Evolutionary conservation across 2,113 vertebrate genomes (phyloP), one percentile per base, ranked within the genome.

Genomic region (Vimba vimba): DNA sequence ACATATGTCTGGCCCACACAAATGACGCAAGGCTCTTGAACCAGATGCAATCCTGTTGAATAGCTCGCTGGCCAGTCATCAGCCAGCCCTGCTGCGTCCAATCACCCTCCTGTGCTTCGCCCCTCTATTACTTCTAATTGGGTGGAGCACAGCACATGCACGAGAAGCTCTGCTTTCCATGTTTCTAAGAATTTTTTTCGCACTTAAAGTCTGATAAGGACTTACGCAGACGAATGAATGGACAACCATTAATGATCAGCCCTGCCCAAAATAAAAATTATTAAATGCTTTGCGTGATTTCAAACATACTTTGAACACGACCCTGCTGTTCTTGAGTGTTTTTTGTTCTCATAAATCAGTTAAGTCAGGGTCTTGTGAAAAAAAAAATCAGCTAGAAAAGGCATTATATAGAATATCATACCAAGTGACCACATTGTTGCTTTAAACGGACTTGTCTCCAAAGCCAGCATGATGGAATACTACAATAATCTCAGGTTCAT

Each of bases 1-100:
- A 66, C 82, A 76, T 74, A 82, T 59, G 66, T 75, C 80, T 79
- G 81, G 81, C 69, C 79, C 43, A 76, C 50, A 86, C 68, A 43
- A 84, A 84, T 84, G 85, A 88, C 68, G 59, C 85, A 88, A 86
- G 60, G 55, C 66, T 80, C 43, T 86, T 39, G 69, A 79, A 84
- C 36, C 79, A 60, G 66, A 69, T 47, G 66, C 23, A 17, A 86
- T 39, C 66, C 59, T 15, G 47, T 30, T 55, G 33, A 87, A 82
- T 64, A 57, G 69, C 57, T 80, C 25, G 5, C 36, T 76, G 85
- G 81, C 80, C 23, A 21, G 39, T 62, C 57, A 71, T 86, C 59
- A 19, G 17, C 59, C 6, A 88, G n/a, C 77, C 50, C 73, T 62
- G 36, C 71, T 50, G 25, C 50, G 11, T 86, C 85, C 59, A 79